phyloP scores from a whole-genome alignment of 2,888 invertebrate genomes.

The Mactromeris polynyma region DNA sequence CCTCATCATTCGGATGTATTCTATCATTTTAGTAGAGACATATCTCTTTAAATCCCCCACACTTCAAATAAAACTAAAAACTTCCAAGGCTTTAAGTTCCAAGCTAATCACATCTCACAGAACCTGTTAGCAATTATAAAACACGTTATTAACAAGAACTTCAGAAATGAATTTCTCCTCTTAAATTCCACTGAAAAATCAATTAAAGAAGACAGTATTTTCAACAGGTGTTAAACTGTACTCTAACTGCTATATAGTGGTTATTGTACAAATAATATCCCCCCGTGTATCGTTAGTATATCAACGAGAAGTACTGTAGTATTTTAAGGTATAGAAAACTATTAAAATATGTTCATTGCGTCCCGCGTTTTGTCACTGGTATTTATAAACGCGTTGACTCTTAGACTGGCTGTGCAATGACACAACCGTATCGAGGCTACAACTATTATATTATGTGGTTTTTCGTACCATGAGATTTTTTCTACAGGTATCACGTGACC shows the following conservation, averaged over 20 bases:
- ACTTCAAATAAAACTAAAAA: not conserved
- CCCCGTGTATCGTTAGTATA: not conserved
- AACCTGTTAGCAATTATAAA: not conserved
- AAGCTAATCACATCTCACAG: not conserved
- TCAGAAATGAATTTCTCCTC: not conserved
- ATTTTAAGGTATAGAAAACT: conserved; percentile 38
- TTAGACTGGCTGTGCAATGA: not conserved
- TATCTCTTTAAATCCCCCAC: not conserved
- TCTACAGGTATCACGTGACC: not conserved
- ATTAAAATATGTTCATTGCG: conserved; percentile 31
- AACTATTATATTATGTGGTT: not conserved
- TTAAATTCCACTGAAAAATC: not conserved
- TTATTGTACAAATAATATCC: not conserved
- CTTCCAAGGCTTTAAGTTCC: not conserved
- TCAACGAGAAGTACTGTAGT: not conserved
- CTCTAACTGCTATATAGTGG: not conserved
- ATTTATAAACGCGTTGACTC: conserved; percentile 21
- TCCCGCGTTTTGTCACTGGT: not conserved
- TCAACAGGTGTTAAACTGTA: not conserved
- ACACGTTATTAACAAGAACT: not conserved
- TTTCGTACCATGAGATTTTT: not conserved
- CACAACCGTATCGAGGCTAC: not conserved
- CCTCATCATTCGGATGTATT: conserved; percentile 24
- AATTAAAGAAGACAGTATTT: conserved; percentile 17
- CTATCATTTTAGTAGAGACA: not conserved